A percentile compares a stretch with the other conserved stretches of the same genome.
These are phyloP conservation scores for Tipula lateralis DNA, from an alignment of 2,888 invertebrate genomes.

Conservation along the genomic window DNA sequence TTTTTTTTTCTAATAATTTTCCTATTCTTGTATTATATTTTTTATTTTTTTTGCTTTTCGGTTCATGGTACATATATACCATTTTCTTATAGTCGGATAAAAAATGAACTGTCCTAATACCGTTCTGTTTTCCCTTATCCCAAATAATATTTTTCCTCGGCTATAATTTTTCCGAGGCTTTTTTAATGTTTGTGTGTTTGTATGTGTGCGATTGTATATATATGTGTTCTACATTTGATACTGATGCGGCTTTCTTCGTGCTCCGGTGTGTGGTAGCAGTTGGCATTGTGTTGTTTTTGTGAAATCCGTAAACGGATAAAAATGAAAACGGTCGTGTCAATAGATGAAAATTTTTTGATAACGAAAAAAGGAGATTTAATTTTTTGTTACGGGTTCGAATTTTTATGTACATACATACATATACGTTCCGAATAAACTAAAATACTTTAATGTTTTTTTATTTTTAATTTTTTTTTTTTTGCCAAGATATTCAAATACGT, in stretches of 20 bases:
- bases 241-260: neutral
- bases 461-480: neutral
- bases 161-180: neutral
- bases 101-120: conserved; percentile 29
- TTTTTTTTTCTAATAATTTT: neutral
- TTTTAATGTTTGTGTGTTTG: neutral
- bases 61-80: neutral
- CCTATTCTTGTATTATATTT: neutral
- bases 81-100: conserved; percentile 2
- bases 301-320: neutral
- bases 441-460: conserved; percentile 26
- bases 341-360: conserved; percentile 27
- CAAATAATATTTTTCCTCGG: neutral
- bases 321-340: conserved; percentile 29
- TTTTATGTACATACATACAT: neutral
- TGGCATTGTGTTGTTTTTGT: neutral
- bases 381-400: neutral
- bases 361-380: conserved; percentile 20
- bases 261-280: neutral
- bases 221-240: no score
- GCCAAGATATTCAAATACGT: conserved; percentile 13
- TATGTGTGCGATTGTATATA: no score
- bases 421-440: neutral
- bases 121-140: conserved; percentile 27
- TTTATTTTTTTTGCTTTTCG: neutral